Evolutionary conservation across 2,888 invertebrate genomes (phyloP).

Genomic region (Spodoptera picta): DNA sequence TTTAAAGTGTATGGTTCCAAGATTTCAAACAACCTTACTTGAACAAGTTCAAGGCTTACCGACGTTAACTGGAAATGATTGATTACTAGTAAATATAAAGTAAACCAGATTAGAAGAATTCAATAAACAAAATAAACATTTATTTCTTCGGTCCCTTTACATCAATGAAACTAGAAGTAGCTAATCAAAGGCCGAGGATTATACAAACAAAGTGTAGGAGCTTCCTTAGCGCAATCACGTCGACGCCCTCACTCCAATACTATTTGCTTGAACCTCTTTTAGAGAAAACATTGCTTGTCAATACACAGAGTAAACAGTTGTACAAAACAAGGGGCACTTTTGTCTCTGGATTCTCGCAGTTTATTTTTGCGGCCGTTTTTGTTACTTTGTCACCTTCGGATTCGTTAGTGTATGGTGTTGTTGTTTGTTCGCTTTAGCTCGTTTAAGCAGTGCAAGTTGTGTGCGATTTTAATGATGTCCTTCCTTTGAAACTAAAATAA

Average conservation of each 20-base stretch:
- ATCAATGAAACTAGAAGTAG: slow-evolving; percentile 61
- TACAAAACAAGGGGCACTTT: slow-evolving; percentile 69
- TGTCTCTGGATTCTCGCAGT: slow-evolving; percentile 64
- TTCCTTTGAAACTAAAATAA: slow-evolving; percentile 9
- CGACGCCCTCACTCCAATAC: slow-evolving; percentile 64
- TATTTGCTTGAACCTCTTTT: slow-evolving; percentile 79
- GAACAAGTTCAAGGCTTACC: neutral
- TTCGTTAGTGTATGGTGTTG: slow-evolving; percentile 54
- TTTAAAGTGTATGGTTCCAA: too few relatives aligned
- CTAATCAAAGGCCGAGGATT: slow-evolving; percentile 80
- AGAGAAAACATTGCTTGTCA: slow-evolving; percentile 83
- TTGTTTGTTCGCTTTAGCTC: slow-evolving; percentile 18
- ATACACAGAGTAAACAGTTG: slow-evolving; percentile 78
- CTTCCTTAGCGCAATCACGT: slow-evolving; percentile 81
- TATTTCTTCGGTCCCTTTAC: slow-evolving; percentile 49
- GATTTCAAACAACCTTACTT: too few relatives aligned
- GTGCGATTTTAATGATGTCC: slow-evolving; percentile 36
- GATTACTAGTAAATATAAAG: slow-evolving; percentile 6
- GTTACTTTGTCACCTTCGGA: slow-evolving; percentile 61
- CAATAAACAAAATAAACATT: slow-evolving; percentile 45
- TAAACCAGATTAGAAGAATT: slow-evolving; percentile 28
- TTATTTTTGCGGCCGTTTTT: slow-evolving; percentile 59
- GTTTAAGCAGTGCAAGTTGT: slow-evolving; percentile 20
- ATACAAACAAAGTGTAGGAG: slow-evolving; percentile 73
- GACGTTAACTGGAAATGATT: neutral